phyloP scores from a whole-genome alignment of 2,797 vertebrate species.

The Argya squamiceps region DNA sequence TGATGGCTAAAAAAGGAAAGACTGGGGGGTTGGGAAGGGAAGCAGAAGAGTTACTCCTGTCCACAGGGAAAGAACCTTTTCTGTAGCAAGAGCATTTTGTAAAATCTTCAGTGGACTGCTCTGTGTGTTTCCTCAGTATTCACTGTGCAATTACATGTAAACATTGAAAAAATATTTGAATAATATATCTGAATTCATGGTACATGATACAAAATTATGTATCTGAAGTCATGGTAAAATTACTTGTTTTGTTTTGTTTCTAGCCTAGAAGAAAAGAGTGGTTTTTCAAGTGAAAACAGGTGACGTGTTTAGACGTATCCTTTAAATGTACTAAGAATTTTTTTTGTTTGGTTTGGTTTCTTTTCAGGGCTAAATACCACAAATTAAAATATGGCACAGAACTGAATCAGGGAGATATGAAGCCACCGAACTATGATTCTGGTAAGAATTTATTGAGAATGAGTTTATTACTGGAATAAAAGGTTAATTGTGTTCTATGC shows the following conservation, averaged over 20 bases:
- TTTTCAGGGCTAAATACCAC: slow-evolving; percentile 94
- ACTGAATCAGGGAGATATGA: slow-evolving; percentile 97
- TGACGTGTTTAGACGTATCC: neutral
- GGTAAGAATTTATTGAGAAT: slow-evolving; percentile 83
- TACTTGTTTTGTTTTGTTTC: neutral
- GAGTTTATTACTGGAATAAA: neutral
- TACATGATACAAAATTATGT: neutral
- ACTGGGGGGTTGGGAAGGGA: neutral
- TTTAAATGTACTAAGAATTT: neutral
- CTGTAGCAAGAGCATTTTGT: neutral
- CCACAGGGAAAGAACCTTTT: neutral
- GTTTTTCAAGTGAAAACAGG: neutral
- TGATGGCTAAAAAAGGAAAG: neutral
- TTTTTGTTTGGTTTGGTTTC: neutral
- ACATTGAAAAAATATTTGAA: neutral
- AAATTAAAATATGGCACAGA: slow-evolving; percentile 99
- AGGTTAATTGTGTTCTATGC: neutral
- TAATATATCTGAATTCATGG: neutral
- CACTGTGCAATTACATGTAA: neutral
- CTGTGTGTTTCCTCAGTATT: neutral
- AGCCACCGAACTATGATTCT: slow-evolving; percentile 96
- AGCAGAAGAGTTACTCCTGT: neutral
- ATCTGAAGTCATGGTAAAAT: neutral
- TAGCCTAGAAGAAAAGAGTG: neutral
- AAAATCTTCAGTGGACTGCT: neutral